A percentile compares a stretch with the other conserved stretches of the same genome.
Conservation (phyloP, 2,113 vertebrate genomes). For the Ophthalmolycus amberensis region DNA sequence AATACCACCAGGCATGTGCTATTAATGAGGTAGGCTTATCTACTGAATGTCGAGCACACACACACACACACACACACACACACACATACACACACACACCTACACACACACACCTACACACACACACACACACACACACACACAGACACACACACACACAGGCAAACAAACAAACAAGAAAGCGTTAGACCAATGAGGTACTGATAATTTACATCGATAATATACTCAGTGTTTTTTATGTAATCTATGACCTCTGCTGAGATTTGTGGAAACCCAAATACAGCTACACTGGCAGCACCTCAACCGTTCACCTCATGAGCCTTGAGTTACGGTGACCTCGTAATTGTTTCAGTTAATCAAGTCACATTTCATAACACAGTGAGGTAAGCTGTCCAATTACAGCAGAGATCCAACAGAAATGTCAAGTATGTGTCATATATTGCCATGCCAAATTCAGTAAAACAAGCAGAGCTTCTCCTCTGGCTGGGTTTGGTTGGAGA, state of each 20-base stretch:
- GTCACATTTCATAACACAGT: slow-evolving; percentile 18
- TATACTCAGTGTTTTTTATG: slow-evolving; percentile 2
- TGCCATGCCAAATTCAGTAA: slow-evolving; percentile 8
- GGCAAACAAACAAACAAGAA: background rate
- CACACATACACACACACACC: background rate
- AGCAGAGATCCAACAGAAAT: slow-evolving; percentile 30
- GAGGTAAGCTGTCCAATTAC: slow-evolving; percentile 30
- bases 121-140: background rate
- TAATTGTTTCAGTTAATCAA: slow-evolving; percentile 27
- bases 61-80: background rate
- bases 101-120: background rate
- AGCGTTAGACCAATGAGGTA: background rate
- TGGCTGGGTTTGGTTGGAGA: background rate
- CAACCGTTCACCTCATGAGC: background rate
- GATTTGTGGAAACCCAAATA: slow-evolving; percentile 7
- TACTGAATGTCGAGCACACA: background rate
- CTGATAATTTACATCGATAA: slow-evolving; percentile 19
- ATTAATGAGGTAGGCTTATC: slow-evolving; percentile 20
- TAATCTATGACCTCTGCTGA: slow-evolving; percentile 49
- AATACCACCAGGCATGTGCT: background rate
- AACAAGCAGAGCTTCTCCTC: slow-evolving; percentile 2
- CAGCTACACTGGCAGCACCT: background rate
- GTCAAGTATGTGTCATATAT: slow-evolving; percentile 18
- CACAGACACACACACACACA: background rate
- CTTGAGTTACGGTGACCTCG: slow-evolving; percentile 4